Percentiles rank a stretch among this genome's conserved stretches.
phyloP scores from a whole-genome alignment of 2,113 vertebrate species.

The Tachuris rubrigastra region DNA sequence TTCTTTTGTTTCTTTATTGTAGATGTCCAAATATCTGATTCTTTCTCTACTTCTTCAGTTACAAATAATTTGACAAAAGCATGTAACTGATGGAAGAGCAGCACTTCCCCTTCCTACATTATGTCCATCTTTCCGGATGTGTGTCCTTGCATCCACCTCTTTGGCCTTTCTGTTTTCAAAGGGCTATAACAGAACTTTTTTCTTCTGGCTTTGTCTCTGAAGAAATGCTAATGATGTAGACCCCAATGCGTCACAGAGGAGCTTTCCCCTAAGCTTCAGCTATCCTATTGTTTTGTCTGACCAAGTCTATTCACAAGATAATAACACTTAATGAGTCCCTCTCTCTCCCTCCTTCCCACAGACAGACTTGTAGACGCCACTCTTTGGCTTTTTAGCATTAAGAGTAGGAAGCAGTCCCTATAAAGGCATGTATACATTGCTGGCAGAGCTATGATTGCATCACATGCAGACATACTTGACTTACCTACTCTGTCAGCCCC shows the following conservation, averaged over 20 bases:
- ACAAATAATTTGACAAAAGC: background rate
- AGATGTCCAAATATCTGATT: background rate
- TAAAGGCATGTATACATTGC: slow-evolving; percentile 14
- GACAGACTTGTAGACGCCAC: slow-evolving; percentile 58
- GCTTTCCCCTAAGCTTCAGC: slow-evolving; percentile 28
- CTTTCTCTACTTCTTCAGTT: background rate
- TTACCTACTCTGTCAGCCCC: background rate
- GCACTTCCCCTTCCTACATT: background rate
- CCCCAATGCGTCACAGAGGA: background rate
- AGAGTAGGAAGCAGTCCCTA: slow-evolving; percentile 17
- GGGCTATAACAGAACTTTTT: background rate
- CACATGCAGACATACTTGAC: background rate
- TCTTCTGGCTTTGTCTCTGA: background rate
- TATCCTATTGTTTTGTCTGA: slow-evolving; percentile 54
- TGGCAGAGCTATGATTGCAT: slow-evolving; percentile 2
- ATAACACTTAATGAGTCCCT: slow-evolving; percentile 55
- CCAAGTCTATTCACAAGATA: slow-evolving; percentile 58
- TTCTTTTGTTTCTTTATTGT: background rate
- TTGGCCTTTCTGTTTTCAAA: background rate
- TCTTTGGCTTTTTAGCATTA: background rate
- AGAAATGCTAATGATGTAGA: background rate
- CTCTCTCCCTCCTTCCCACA: slow-evolving; percentile 34
- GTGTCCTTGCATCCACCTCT: background rate
- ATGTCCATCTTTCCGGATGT: background rate
- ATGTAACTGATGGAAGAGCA: background rate